These are phyloP conservation scores for Rhinichthys osculus DNA, from an alignment of 2,797 vertebrate species.

Conservation along the genomic window DNA sequence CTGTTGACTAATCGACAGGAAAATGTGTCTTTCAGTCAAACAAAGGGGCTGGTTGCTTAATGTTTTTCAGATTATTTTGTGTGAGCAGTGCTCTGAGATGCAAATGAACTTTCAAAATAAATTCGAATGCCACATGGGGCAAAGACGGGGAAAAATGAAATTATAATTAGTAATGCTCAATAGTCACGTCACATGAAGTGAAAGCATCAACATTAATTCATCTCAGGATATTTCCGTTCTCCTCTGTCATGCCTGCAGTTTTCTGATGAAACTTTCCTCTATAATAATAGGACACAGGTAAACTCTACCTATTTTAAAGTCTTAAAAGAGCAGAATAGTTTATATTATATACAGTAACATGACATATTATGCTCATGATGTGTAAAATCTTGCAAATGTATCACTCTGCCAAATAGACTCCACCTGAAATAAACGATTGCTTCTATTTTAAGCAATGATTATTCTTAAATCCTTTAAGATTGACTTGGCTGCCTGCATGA, in stretches of 20 bases:
- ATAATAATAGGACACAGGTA: not conserved
- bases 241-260: not conserved
- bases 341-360: slow-evolving; percentile 3
- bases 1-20: slow-evolving; percentile 32
- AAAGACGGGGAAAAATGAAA: slow-evolving; percentile 14
- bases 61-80: slow-evolving; percentile 21
- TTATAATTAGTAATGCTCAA: slow-evolving; percentile 45
- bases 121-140: slow-evolving; percentile 31
- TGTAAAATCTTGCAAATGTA: not conserved
- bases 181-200: slow-evolving; percentile 5
- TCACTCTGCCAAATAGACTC: not conserved
- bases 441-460: slow-evolving; percentile 17
- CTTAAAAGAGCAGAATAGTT: not conserved
- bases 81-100: slow-evolving; percentile 37
- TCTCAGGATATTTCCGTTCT: slow-evolving; percentile 8
- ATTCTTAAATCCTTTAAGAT: slow-evolving; percentile 8
- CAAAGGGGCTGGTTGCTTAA: slow-evolving; percentile 19
- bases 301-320: not conserved
- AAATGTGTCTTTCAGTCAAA: slow-evolving; percentile 35
- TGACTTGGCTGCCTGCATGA: slow-evolving; percentile 23
- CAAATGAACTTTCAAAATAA: slow-evolving; percentile 39
- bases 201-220: slow-evolving; percentile 49
- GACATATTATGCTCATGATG: not conserved
- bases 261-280: slow-evolving; percentile 11
- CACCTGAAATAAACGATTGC: slow-evolving; percentile 8